phyloP scores from a whole-genome alignment of 2,113 vertebrate species.

The Pseudorectes ferrugineus region DNA sequence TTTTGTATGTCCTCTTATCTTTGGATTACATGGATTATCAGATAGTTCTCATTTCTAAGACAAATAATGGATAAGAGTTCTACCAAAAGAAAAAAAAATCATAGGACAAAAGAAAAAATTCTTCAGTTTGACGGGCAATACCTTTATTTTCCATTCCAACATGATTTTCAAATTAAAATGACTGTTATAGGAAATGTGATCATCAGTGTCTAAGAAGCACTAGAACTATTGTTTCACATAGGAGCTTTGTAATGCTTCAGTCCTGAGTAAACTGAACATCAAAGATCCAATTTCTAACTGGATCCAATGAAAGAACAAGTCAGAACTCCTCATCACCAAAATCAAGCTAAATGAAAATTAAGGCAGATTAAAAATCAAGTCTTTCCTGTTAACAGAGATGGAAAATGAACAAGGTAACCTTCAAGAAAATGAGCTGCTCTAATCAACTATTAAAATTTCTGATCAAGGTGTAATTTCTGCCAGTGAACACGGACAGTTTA shows the following conservation, averaged over 20 bases:
- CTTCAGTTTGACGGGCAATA: background rate
- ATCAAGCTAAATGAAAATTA: background rate
- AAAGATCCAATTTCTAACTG: background rate
- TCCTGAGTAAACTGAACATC: background rate
- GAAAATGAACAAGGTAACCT: background rate
- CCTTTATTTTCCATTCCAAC: background rate
- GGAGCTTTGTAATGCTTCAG: background rate
- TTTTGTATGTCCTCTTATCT: background rate
- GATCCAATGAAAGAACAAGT: background rate
- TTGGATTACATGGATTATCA: background rate
- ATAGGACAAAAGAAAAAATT: background rate
- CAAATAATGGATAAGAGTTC: background rate
- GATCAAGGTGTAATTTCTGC: background rate
- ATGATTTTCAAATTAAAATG: background rate
- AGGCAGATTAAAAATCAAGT: background rate
- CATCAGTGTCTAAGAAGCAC: background rate
- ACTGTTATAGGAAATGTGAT: background rate
- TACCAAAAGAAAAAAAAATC: background rate
- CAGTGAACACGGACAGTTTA: background rate
- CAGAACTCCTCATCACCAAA: background rate
- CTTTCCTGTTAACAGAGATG: background rate
- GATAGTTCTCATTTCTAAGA: background rate
- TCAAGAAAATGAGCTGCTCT: background rate
- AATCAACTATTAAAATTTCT: background rate
- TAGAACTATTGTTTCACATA: background rate